These are phyloP conservation scores for Trematomus loennbergii DNA, from an alignment of 2,113 vertebrate species.

Conservation along the genomic window DNA sequence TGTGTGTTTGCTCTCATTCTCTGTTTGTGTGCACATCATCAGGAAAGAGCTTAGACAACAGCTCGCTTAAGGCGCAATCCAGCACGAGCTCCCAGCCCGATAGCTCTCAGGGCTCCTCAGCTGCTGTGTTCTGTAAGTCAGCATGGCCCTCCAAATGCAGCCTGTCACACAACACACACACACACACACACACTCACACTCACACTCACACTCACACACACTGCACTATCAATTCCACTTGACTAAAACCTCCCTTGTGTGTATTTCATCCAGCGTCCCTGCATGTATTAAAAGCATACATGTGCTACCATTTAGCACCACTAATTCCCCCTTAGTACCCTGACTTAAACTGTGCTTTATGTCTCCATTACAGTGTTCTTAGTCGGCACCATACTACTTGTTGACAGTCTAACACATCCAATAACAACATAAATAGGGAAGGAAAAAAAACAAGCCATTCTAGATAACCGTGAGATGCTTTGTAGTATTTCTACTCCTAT, in stretches of 20 bases:
- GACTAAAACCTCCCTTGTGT: not conserved
- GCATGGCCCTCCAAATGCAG: constrained; percentile 45
- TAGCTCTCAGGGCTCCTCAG: constrained; percentile 70
- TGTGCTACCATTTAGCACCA: constrained; percentile 15
- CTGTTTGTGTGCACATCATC: constrained; percentile 38
- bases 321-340: constrained; percentile 11
- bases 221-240: not conserved
- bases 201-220: not conserved
- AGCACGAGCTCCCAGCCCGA: constrained; percentile 78
- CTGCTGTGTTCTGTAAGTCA: constrained; percentile 82
- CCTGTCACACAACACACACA: constrained; percentile 29
- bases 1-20: constrained; percentile 28
- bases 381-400: not conserved
- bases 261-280: not conserved
- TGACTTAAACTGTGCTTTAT: not conserved
- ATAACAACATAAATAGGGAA: not conserved
- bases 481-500: constrained; percentile 12
- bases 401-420: not conserved
- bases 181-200: constrained; percentile 21
- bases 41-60: constrained; percentile 82
- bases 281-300: constrained; percentile 37
- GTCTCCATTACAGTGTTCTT: not conserved
- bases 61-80: constrained; percentile 79
- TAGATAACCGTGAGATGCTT: not conserved
- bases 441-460: not conserved